These are phyloP conservation scores for Temnothorax nylanderi DNA, from an alignment of 1,140 invertebrate species.

Conservation along the genomic window DNA sequence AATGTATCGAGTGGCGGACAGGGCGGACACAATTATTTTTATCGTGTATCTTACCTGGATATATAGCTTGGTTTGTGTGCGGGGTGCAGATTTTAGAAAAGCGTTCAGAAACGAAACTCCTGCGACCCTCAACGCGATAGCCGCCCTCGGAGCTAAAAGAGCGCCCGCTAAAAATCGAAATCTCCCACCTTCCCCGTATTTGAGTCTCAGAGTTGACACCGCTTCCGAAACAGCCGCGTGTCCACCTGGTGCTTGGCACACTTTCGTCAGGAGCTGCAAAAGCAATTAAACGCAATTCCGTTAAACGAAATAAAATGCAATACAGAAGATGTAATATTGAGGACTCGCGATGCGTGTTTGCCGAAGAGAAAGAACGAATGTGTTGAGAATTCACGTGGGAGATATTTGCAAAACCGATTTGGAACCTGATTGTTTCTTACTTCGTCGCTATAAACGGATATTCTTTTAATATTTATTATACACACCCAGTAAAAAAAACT, in stretches of 20 bases:
- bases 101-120: slow-evolving; percentile 95
- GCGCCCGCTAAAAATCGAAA: slow-evolving; percentile 96
- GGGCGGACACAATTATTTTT: neutral
- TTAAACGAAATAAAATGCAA: neutral
- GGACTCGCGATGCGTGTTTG: neutral
- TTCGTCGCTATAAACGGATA: neutral
- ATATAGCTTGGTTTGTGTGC: slow-evolving; percentile 92
- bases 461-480: slow-evolving; percentile 41
- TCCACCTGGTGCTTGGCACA: slow-evolving; percentile 91
- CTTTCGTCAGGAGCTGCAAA: slow-evolving; percentile 91
- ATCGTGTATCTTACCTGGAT: slow-evolving; percentile 89
- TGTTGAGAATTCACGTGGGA: neutral
- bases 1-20: neutral
- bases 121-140: slow-evolving; percentile 91
- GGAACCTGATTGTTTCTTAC: neutral
- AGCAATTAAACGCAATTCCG: slow-evolving; percentile 56
- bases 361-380: neutral
- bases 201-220: slow-evolving; percentile 93
- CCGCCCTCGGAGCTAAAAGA: slow-evolving; percentile 89
- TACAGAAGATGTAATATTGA: neutral
- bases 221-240: slow-evolving; percentile 95
- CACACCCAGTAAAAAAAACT: no score
- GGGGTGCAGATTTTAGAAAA: slow-evolving; percentile 91
- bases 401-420: neutral
- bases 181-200: slow-evolving; percentile 96